These are phyloP conservation scores for Psittacula cyanocephala DNA, from an alignment of 2,113 vertebrate species.

Conservation along the genomic window DNA sequence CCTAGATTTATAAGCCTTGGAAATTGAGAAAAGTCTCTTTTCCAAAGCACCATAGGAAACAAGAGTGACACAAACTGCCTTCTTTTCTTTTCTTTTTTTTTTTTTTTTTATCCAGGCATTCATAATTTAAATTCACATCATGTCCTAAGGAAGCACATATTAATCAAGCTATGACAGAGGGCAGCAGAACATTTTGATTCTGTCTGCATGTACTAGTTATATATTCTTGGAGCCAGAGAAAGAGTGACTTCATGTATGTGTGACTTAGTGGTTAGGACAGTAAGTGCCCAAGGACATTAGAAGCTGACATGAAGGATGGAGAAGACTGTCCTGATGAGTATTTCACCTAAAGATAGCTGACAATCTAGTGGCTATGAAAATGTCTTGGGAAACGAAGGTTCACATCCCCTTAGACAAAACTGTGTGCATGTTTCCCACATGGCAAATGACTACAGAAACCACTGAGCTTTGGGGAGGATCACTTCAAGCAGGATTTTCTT, in stretches of 20 bases:
- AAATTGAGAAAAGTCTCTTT: neutral
- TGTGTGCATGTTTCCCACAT: neutral
- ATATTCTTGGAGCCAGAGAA: neutral
- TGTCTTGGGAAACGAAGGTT: neutral
- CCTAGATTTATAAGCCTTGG: neutral
- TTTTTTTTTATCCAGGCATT: neutral
- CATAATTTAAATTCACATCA: neutral
- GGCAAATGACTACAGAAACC: neutral
- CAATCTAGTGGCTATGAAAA: neutral
- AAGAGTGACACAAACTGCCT: neutral
- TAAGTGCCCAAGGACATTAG: constrained; percentile 4
- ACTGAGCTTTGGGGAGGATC: neutral
- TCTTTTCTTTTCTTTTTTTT: neutral
- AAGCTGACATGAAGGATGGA: neutral
- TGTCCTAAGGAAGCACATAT: neutral
- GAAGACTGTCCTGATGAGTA: neutral
- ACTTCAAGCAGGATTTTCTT: neutral
- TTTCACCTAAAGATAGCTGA: constrained; percentile 19
- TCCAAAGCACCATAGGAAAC: neutral
- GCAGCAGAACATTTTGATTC: constrained; percentile 3
- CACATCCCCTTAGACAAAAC: neutral
- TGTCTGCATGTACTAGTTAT: neutral
- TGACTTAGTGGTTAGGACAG: constrained; percentile 21
- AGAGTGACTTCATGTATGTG: neutral
- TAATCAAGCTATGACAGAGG: neutral